Base-by-base conservation (phyloP, 2,797 vertebrate species). In the Nyctibius grandis region DNA sequence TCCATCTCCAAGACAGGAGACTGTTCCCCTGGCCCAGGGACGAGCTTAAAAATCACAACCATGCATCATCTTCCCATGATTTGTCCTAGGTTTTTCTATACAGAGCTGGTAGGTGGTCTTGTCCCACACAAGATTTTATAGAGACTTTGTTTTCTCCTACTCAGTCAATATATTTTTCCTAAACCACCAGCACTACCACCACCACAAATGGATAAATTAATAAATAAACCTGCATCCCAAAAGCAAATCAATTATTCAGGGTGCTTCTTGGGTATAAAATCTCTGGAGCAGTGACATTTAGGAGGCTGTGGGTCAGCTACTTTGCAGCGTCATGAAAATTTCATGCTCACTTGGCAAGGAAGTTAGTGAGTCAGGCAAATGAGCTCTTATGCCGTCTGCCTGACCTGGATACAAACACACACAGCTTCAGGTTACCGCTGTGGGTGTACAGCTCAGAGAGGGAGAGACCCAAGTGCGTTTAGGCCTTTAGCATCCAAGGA, bases 291-390 rank as follows among this genome's bases (percentile, higher is more conserved):
- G 72, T 11, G 23, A 81, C 68, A 63, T 95, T 89, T 88, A 91
- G 72, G 93, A 94, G 68, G 31, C 64, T 88, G 57, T 76, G 75
- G 64, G 89, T 87, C 81, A 88, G 75, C 85, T 91, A n/a, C 76
- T 94, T 92, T 85, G 86, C 94, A 86, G 76, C 64, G 56, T 94
- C 95, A 95, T 94, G 81, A 96, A 96, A 89, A 96, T 94, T 95
- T 93, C 94, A 92, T 93, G 88, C 50, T 93, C 38, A 20, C 86
- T 94, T 96, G 94, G 89, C 93, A 92, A 89, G 65, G 84, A 95
- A 93, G 75, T 81, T 65, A 63, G 91, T 91, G 90, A 97, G 90
- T 96, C 93, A 96, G 93, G 91, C 72, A 56, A 83, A 95, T 19
- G 57, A 95, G 65, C 68, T 92, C 61, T 59, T 72, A 3, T n/a